These are phyloP conservation scores for Menidia menidia DNA, from an alignment of 2,797 vertebrate genomes.

Conservation along the genomic window DNA sequence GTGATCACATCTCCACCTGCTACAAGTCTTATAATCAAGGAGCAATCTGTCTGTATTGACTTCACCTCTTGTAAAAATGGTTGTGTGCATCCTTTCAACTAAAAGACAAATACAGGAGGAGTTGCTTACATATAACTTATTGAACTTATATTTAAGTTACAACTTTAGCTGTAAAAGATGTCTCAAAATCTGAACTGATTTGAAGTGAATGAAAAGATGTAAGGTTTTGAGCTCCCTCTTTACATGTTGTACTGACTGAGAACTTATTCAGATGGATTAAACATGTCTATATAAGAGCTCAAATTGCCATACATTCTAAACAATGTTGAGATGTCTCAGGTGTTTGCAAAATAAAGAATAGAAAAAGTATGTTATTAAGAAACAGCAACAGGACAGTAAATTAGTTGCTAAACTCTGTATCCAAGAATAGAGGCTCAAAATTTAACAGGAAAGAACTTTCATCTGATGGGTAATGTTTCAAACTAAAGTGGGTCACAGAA, in stretches of 20 bases:
- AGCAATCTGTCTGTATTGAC: conserved; percentile 28
- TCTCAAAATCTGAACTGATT: conserved; percentile 11
- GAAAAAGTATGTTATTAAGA: conserved; percentile 29
- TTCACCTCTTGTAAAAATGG: conserved; percentile 13
- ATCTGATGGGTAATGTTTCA: conserved; percentile 42
- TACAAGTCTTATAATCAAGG: conserved; percentile 44
- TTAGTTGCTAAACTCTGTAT: conserved; percentile 25
- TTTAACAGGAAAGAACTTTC: conserved; percentile 30
- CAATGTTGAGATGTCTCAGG: neutral
- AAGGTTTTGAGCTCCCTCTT: neutral
- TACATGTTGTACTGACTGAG: neutral
- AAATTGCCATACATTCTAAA: conserved; percentile 2
- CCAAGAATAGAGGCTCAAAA: conserved; percentile 36
- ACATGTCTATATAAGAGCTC: neutral
- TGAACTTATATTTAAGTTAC: neutral
- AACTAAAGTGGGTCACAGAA: conserved; percentile 48
- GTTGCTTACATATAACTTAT: too few species aligned
- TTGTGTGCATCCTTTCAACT: conserved; percentile 28
- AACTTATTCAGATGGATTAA: neutral
- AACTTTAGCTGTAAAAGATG: neutral
- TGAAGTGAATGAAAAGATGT: neutral
- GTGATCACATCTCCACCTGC: conserved; percentile 44
- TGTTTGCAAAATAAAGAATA: neutral
- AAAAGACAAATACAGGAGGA: too few species aligned
- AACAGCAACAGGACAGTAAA: conserved; percentile 14